Evolutionary conservation across 2,888 invertebrate species (phyloP).

Genomic region (Proisotoma minuta): DNA sequence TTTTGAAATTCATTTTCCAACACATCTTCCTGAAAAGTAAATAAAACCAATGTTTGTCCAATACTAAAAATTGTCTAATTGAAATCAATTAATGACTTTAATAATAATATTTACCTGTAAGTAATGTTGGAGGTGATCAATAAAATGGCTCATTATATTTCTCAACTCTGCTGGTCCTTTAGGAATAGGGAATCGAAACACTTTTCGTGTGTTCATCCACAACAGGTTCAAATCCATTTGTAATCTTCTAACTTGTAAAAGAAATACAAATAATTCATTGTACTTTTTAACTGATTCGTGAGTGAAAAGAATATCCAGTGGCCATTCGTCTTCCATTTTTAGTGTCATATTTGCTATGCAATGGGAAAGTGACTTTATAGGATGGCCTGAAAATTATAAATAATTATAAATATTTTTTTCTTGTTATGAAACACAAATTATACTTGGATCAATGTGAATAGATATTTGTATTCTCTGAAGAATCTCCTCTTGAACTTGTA

Average conservation of each 20-base stretch:
- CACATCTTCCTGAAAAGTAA: constrained; percentile 37
- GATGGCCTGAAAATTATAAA: background rate
- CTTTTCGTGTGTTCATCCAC: constrained; percentile 41
- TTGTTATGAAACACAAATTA: background rate
- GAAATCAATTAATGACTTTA: background rate
- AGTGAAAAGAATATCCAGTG: constrained; percentile 44
- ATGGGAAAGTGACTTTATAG: background rate
- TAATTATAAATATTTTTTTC: background rate
- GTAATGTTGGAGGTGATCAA: constrained; percentile 46
- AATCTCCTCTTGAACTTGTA: constrained; percentile 45
- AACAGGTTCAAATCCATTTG: constrained; percentile 44
- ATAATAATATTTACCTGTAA: constrained; percentile 31
- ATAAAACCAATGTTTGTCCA: background rate
- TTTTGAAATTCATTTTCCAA: constrained; percentile 42
- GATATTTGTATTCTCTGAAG: constrained; percentile 38
- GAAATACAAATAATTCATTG: constrained; percentile 45
- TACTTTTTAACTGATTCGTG: constrained; percentile 37
- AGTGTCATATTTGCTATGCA: constrained; percentile 20
- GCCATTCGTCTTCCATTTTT: constrained; percentile 44
- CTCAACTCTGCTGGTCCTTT: constrained; percentile 43
- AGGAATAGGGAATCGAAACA: constrained; percentile 45
- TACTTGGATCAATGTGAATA: constrained; percentile 1
- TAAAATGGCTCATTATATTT: constrained; percentile 45
- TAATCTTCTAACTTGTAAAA: constrained; percentile 42
- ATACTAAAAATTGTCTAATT: background rate